Conservation (phyloP, 2,888 invertebrate genomes). For the Herminia tarsipennalis region DNA sequence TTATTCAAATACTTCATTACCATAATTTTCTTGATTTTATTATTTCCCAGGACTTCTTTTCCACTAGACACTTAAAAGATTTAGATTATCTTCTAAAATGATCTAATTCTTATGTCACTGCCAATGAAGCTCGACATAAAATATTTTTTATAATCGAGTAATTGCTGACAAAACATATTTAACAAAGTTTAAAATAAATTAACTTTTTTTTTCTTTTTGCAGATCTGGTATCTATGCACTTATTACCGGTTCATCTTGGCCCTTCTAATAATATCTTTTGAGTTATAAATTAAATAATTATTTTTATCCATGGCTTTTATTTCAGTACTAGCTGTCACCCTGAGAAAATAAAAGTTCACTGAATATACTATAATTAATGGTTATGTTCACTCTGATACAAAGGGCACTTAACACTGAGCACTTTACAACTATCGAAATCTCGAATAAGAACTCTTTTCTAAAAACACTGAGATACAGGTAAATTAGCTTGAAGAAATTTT, state of each 20-base stretch:
- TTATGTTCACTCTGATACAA: background rate
- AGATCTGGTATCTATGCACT: slow-evolving; percentile 26
- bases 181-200: background rate
- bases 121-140: too few relatives aligned
- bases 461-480: too few relatives aligned
- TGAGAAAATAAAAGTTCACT: background rate
- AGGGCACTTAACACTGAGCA: background rate
- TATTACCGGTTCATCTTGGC: background rate
- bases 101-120: too few relatives aligned
- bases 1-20: background rate
- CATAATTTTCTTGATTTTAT: background rate
- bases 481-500: too few relatives aligned
- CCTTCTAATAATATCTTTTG: too few relatives aligned
- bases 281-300: too few relatives aligned
- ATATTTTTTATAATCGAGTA: background rate
- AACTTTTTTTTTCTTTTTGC: slow-evolving; percentile 6
- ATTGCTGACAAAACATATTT: background rate
- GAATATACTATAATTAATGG: background rate
- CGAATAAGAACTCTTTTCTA: too few relatives aligned
- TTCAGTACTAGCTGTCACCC: background rate
- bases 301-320: too few relatives aligned
- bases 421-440: too few relatives aligned
- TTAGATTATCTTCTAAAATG: background rate
- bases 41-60: background rate
- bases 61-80: too few relatives aligned